These are phyloP conservation scores for Echeneis naucrates DNA, from an alignment of 2,797 vertebrate species.

Conservation along the genomic window DNA sequence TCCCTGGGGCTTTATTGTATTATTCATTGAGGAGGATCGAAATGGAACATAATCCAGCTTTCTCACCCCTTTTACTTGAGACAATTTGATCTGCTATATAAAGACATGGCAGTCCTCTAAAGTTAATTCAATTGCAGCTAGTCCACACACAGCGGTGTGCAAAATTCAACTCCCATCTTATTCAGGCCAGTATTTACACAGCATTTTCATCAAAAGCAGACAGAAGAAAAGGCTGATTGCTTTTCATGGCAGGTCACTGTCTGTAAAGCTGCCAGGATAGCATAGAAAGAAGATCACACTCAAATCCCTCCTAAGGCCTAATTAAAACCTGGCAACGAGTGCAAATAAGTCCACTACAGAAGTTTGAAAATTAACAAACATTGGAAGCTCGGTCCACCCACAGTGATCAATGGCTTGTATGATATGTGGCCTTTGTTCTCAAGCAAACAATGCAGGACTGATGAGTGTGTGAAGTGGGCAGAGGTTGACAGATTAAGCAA, in stretches of 20 bases:
- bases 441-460: conserved; percentile 1
- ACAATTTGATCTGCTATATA: conserved; percentile 53
- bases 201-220: conserved; percentile 33
- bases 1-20: conserved; percentile 64
- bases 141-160: conserved; percentile 16
- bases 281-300: conserved; percentile 28
- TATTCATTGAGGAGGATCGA: conserved; percentile 63
- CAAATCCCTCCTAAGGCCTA: conserved; percentile 20
- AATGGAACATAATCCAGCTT: conserved; percentile 68
- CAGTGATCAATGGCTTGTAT: background rate
- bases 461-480: background rate
- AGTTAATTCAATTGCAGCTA: conserved; percentile 52
- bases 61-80: conserved; percentile 60
- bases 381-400: conserved; percentile 2
- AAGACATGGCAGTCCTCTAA: conserved; percentile 41
- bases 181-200: conserved; percentile 47
- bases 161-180: conserved; percentile 36
- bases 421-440: conserved; percentile 2
- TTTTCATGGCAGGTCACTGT: conserved; percentile 33
- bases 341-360: conserved; percentile 12
- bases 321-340: conserved; percentile 29
- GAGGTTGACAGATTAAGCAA: background rate
- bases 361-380: conserved; percentile 1
- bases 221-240: conserved; percentile 30
- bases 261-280: conserved; percentile 7